Base-by-base conservation (phyloP, 2,113 vertebrate genomes). In the Vulpes vulpes region DNA sequence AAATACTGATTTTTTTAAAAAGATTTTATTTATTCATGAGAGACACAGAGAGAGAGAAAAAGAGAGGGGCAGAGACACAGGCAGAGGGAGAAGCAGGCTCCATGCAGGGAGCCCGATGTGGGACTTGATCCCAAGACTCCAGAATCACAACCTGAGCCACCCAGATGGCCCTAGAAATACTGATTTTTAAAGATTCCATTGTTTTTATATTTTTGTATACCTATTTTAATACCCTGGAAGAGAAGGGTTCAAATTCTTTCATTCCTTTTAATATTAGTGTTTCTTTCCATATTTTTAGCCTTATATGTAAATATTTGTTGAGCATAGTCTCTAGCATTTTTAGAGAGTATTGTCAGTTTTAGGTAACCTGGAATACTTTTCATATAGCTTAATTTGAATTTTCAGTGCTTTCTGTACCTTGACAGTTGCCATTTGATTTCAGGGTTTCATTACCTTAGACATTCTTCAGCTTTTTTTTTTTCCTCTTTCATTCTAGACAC, bases 381-480 rank as follows among this genome's bases (percentile, higher is more conserved):
- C 55, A 71, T 38, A 89, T 38, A 83, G 73, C 51, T 78, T 51
- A 83, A 93, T 88, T 94, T 96, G n/a, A 65, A 49, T 85, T 92
- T 95, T 76, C 23, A 91, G 0, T 92, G 12, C 3, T 83, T 78
- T 84, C 16, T 59, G 30, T 91, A 27, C 65, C 89, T 88, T 92
- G 69, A 97, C 55, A 95, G 55, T 81, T 73, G 38, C 5, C 30
- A 59, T 91, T 94, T 95, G 60, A 92, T 94, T 94, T 89, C 25
- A 83, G 35, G 4, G 19, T 95, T 97, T 95, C 19, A 57, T n/a
- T 22, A 74, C 22, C 23, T 94, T 95, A 67, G 74, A 94, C 53
- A 67, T 49, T 95, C 92, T 92, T 65, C 8, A 55, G 2, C 23
- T 51, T 73, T 81, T 22, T 60, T 65, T 73, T 38, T 76, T 9